Conservation (phyloP, 2,113 vertebrate genomes). For the Anguilla rostrata region DNA sequence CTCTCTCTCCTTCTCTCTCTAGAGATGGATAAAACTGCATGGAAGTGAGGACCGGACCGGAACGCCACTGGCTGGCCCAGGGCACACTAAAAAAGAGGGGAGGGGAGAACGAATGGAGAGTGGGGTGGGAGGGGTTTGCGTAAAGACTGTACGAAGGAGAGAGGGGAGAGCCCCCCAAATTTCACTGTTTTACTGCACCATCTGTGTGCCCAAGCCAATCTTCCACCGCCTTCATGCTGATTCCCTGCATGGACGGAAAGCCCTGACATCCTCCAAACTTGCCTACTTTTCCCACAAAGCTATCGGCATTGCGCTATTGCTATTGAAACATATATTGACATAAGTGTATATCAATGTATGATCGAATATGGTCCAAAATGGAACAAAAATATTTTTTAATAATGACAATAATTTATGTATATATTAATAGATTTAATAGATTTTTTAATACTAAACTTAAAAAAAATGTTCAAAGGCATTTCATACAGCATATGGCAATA, state of each 20-base stretch:
- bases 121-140: background rate
- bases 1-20: conserved; percentile 45
- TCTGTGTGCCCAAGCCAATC: background rate
- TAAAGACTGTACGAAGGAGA: background rate
- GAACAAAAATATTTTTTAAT: background rate
- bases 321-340: too few relatives aligned
- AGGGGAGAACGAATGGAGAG: background rate
- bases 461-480: background rate
- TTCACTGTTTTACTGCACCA: background rate
- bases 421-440: background rate
- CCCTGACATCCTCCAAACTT: background rate
- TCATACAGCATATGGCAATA: background rate
- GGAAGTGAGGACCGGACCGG: conserved; percentile 63
- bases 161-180: background rate
- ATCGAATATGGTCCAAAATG: background rate
- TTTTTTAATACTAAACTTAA: background rate
- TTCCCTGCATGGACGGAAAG: background rate
- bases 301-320: background rate
- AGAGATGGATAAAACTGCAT: conserved; percentile 80
- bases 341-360: background rate
- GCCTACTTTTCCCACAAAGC: background rate
- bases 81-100: conserved; percentile 39
- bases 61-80: conserved; percentile 75
- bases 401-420: background rate
- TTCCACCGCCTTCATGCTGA: background rate